Conservation (phyloP, 1,140 invertebrate species). For the Bombus superbus region DNA sequence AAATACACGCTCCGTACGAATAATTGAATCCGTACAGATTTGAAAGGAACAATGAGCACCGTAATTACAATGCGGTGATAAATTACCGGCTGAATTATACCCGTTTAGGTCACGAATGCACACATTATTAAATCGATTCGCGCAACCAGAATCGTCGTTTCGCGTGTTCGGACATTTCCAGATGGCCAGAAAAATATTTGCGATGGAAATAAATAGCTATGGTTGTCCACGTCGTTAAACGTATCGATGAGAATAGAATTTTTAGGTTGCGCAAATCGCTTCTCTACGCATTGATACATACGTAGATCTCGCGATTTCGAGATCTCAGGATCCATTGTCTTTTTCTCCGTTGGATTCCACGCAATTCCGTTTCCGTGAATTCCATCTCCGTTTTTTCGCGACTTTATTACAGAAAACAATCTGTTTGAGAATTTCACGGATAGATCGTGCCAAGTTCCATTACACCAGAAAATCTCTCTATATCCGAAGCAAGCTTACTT, state of each 20-base stretch:
- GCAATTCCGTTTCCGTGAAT: too few species aligned
- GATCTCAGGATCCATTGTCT: too few species aligned
- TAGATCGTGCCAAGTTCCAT: background rate
- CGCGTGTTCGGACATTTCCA: background rate
- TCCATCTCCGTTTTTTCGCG: too few species aligned
- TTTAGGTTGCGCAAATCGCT: too few species aligned
- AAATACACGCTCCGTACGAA: background rate
- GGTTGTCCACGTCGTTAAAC: background rate
- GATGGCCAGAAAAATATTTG: background rate
- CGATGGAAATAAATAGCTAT: background rate
- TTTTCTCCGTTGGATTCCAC: too few species aligned
- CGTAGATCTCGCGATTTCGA: too few species aligned
- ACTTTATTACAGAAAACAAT: background rate
- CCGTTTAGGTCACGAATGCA: constrained; percentile 4
- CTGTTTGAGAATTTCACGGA: background rate
- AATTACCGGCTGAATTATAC: constrained; percentile 22
- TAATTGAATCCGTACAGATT: constrained; percentile 14
- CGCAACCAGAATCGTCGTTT: background rate
- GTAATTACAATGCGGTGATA: constrained; percentile 15
- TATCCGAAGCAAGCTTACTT: background rate
- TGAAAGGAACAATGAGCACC: constrained; percentile 8
- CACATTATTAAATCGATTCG: constrained; percentile 7
- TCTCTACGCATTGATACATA: too few species aligned
- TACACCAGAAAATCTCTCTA: background rate
- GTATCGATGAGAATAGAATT: background rate